Base-by-base conservation (phyloP, 2,888 invertebrate species). In the Liposcelis brunnea region DNA sequence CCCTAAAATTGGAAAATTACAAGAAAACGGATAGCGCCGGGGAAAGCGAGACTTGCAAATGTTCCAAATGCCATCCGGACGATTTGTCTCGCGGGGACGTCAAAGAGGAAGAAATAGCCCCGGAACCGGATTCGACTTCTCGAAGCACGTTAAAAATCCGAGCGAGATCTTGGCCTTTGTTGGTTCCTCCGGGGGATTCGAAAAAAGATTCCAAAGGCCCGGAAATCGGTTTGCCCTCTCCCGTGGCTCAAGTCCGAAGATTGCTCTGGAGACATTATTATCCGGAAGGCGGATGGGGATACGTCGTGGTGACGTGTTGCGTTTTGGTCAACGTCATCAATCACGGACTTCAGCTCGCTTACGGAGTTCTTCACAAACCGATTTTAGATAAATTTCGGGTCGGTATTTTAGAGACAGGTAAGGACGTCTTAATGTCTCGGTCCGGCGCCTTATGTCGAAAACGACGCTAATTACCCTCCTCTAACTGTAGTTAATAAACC, bases 231-330 rank as follows among this genome's bases (percentile, higher is more conserved):
- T 35, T 18, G 15, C 47, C 48, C 8, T 44, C 47, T 34, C 46
- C 69, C 42, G 68, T 74, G 50, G 70, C 75, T 35, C 72, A 75
- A 36, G 76, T 77, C 1, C 69, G 76, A 8, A 66, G 76, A 44
- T 70, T 77, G 38, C 67, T 80, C 38, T 75, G 76, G 47, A 69
- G 79, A 31, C 79, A 85, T 54, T 84, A 85, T 65, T 85, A 85
- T 62, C 84, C 85, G 2, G 86, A 86, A 65, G 84, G 84, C 2
- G 84, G 84, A 11, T 86, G 85, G 85, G 85, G 86, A 12, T 86
- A 82, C 81, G 73, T 83, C 43, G 72, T 86, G 48, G 74, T 80
- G 42, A 70, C 74, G 44, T 81, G 81, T 51, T 77, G 78, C 18
- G 71, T 80, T 19, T 63, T 80, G 47, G 79, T 80, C 16, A 80